Base-by-base conservation (phyloP, 2,888 invertebrate genomes). In the Digitonthophagus gazella region DNA sequence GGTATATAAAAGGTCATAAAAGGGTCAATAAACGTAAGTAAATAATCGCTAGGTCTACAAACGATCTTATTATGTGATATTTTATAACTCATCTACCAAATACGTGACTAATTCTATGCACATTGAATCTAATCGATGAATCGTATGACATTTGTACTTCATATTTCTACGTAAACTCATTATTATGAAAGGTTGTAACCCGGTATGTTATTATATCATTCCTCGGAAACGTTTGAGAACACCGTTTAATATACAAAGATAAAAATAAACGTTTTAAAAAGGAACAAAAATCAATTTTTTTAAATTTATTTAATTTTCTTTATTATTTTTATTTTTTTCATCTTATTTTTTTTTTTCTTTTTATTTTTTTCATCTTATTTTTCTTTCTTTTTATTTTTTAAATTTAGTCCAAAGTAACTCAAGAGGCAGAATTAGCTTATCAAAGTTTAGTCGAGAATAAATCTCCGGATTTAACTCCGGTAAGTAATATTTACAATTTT, bases 391-490 rank as follows among this genome's bases (percentile, higher is more conserved):
- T 74, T 73, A 44, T 64, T 76, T 77, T 69, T 72, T 67, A 79
- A 80, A 83, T 85, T 69, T 86, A 95, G 95, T 89, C 91, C 20
- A 91, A 91, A 20, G 87, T 96, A 76, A 93, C 94, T 15, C 92
- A 93, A 78, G 95, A 96, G 82, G 93, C 96, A 63, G 95, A 95
- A 80, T 90, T 93, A 78, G 98, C 96, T 0, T 98, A 98, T 85
- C 93, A 94, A 78, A 92, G 93, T 76, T 85, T 98, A 66, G 95
- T 98, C 67, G 96, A 97, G 80, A 83, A 85, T 74, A 83, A 85
- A 3, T 78, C 77, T 70, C 28, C 28, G 15, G 82, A 82, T 71
- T 77, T 81, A 56, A 71, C 80, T 14, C 82, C 82, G 79, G 83
- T 83, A 54, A 55, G 18, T 57, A 6, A 66, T n/a, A 44, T 15